Base-by-base conservation (phyloP, 2,797 vertebrate species). In the Apogon talboti region DNA sequence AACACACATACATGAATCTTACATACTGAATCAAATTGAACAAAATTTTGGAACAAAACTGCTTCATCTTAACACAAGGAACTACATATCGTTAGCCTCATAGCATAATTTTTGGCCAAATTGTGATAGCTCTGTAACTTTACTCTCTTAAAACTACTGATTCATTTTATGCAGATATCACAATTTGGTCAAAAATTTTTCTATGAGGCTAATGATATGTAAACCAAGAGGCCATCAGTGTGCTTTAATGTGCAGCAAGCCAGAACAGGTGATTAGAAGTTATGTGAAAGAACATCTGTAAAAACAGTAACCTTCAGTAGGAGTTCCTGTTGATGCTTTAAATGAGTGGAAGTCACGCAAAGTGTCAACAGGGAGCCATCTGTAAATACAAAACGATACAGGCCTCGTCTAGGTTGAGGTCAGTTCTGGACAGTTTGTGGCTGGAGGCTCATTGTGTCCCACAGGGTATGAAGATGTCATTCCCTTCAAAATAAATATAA, bases 281-380 rank as follows among this genome's bases (percentile, higher is more conserved):
- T 13, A 24, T 28, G 7, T 13, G 0, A 1, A 10, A 14, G 15
- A 33, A 58, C 45, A 46, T 77, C 48, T 66, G 66, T 30, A 15
- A 45, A 62, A 58, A 43, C 19, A 35, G n/a, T 28, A 21, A 16
- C 11, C 40, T 28, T 2, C 15, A 2, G 38, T 28, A 59, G 28
- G 55, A 46, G 42, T 70, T 81, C 55, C 68, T 54, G 68, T 57
- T 62, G 50, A 74, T 24, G 55, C 8, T 12, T 19, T 7, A 1
- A 7, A 40, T 19, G 15, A 33, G n/a, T 43, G 40, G 28, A 55
- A 44, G 54, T 53, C 68, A 45, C 0, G 4, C 28, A 3, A 47
- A 42, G 51, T 38, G 43, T 10, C 54, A 47, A 47, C 37, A 19
- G 52, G 63, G 61, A 73, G 28, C 35, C 46, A 28, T 69, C 33